Evolutionary conservation across 2,797 vertebrate genomes (phyloP).

Genomic region (Monodelphis domestica): DNA sequence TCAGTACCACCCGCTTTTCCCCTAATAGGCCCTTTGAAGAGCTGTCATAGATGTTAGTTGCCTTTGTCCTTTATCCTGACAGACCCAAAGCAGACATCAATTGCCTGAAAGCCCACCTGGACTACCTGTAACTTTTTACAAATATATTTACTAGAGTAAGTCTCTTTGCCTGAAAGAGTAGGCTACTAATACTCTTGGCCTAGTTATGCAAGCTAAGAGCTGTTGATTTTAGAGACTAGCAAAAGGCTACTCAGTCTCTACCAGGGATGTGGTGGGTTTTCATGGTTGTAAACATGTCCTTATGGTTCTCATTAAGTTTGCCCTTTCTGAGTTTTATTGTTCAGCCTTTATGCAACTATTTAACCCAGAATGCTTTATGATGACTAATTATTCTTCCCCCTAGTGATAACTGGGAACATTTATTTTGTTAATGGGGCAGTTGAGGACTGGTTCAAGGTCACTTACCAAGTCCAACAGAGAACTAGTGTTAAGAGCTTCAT

Average conservation of each 20-base stretch:
- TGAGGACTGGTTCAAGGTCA: conserved; percentile 75
- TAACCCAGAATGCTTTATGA: conserved; percentile 56
- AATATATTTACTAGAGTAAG: conserved; percentile 42
- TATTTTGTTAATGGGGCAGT: conserved; percentile 68
- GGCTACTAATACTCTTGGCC: conserved; percentile 42
- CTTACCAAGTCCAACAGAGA: conserved; percentile 46
- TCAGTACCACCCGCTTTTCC: neutral
- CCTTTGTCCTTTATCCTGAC: conserved; percentile 31
- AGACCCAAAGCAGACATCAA: neutral
- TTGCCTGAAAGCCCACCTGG: conserved; percentile 49
- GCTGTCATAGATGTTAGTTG: neutral
- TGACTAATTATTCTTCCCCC: conserved; percentile 64
- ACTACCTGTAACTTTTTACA: conserved; percentile 35
- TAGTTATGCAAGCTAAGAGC: conserved; percentile 55
- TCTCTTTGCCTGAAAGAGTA: conserved; percentile 45
- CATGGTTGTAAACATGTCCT: conserved; percentile 54
- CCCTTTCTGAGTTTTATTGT: conserved; percentile 61
- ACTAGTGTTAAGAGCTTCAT: conserved; percentile 45
- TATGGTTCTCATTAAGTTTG: conserved; percentile 47
- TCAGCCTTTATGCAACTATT: conserved; percentile 51
- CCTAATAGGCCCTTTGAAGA: neutral
- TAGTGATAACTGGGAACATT: conserved; percentile 59
- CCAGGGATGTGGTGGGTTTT: conserved; percentile 59
- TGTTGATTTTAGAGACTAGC: conserved; percentile 66
- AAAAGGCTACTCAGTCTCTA: conserved; percentile 38